Evolutionary conservation across 2,888 invertebrate species (phyloP), one percentile per base, ranked within the genome.

Genomic region (Sarcophaga carnaria): DNA sequence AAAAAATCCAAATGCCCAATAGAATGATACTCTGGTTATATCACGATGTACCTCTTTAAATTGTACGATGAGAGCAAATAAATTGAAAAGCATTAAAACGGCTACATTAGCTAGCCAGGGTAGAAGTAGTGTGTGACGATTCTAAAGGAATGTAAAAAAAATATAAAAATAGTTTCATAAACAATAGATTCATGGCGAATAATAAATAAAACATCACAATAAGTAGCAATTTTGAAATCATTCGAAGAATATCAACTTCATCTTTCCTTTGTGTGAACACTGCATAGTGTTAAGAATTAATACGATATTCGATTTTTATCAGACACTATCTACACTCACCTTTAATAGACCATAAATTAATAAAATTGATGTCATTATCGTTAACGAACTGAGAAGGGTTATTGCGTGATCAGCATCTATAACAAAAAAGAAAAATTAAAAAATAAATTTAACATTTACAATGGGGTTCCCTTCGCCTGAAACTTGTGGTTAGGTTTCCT

Each of bases 291-390:
- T 6, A 37, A 37, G 37, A 8, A 37, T 37, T 37, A 37, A 37
- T 37, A 6, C 12, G 54, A 54, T 17, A 17, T 54, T 14, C 54
- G 12, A 54, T 54, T 54, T 14, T 54, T 17, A 14, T 54, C 17
- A 54, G 4, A 10, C 17, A 54, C 10, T 2, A 10, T 37, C 37
- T 8, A 37, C 69, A 80, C 83, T 79, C 14, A 83, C 83, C n/a
- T 74, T 22, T 54, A 79, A 22, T 63, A 83, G 67, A 54, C 83
- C 83, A 54, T 74, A 78, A 62, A 79, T 74, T 79, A 83, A 74
- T 66, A 79, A 54, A 63, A 62, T 20, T 45, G 83, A 83, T 62
- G 83, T 69, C 54, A 74, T 37, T 74, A 69, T 45, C n/a, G 67
- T 63, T 17, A 79, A 63, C 12, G 37, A 62, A 25, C 54, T 37